phyloP scores from a whole-genome alignment of 2,888 invertebrate genomes.

The Lepidochrysops patricia region DNA sequence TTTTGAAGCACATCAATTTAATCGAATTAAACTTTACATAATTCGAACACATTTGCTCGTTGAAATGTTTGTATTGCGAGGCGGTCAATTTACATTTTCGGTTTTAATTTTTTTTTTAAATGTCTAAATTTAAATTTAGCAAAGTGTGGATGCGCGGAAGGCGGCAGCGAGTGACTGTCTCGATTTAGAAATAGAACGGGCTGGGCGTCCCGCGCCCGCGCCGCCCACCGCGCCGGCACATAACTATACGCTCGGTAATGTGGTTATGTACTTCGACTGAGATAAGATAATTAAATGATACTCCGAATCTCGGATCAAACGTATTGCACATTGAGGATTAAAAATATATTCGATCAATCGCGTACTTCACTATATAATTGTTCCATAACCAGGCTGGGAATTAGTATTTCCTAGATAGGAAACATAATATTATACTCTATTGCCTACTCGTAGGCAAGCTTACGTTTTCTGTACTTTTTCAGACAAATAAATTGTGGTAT shows the following conservation, averaged over 20 bases:
- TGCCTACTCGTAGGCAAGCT: too few relatives aligned
- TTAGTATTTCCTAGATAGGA: too few relatives aligned
- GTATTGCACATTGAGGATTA: not conserved
- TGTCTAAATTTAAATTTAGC: conserved; percentile 43
- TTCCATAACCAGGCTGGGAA: not conserved
- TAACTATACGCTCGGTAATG: not conserved
- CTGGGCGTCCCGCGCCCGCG: conserved; percentile 42
- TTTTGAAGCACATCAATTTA: not conserved
- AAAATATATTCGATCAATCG: not conserved
- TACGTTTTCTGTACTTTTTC: too few relatives aligned
- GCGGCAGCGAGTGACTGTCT: conserved; percentile 69
- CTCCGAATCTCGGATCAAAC: not conserved
- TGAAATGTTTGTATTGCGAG: conserved; percentile 25
- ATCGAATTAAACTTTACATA: not conserved
- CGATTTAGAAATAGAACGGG: conserved; percentile 72
- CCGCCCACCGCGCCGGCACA: conserved; percentile 21
- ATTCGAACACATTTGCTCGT: conserved; percentile 1
- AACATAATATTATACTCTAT: too few relatives aligned
- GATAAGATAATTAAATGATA: conserved; percentile 1
- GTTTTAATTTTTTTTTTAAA: not conserved
- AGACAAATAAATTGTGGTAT: too few relatives aligned
- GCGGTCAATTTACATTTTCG: conserved; percentile 28
- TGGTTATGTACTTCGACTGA: not conserved
- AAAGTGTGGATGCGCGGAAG: conserved; percentile 65
- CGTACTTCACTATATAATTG: not conserved